Evolutionary conservation across 2,888 invertebrate genomes (phyloP), one percentile per base, ranked within the genome.

Genomic region (Meiosimyza platycephala): DNA sequence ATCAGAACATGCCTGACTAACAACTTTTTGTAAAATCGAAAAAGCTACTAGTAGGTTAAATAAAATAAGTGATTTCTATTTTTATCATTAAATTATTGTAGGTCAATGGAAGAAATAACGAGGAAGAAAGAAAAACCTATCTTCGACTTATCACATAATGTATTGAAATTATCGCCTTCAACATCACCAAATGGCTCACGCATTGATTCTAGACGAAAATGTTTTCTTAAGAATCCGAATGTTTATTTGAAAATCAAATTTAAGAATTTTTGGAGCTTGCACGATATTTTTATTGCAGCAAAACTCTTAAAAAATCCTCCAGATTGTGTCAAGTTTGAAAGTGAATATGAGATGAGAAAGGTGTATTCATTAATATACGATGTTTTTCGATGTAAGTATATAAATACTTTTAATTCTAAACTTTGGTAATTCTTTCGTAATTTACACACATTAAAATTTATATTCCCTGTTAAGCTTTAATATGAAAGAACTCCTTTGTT

Each of bases 361-460:
- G 89, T 89, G 2, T 89, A 88, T 72, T 88, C 89, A 2, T 82
- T 90, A n/a, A 88, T 89, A 62, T 90, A 89, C 81, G 90, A 90
- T 78, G 89, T 89, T 33, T 86, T 89, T 67, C 84, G 90, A 80
- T 90, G 90, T 90, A 82, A 88, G 89, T 83, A 78, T 59, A n/a
- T 40, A 16, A 64, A 51, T 12, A 50, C 47, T 28, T 28, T 2
- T 28, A 28, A 28, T 28, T 28, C 28, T 28, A 28, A 28, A 3
- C 28, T 4, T 28, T 28, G 28, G 28, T 3, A 28, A 28, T 4
- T 28, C 28, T 28, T 28, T 28, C 28, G 28, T 28, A 28, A 28
- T 2, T 28, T 28, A 28, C n/a, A n/a, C n/a, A n/a, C n/a, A n/a
- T n/a, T n/a, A n/a, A n/a, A n/a, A n/a, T n/a, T n/a, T n/a, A n/a